A percentile compares a stretch with the other conserved stretches of the same genome.
These are phyloP conservation scores for Excalfactoria chinensis DNA, from an alignment of 2,113 vertebrate genomes.

Conservation along the genomic window DNA sequence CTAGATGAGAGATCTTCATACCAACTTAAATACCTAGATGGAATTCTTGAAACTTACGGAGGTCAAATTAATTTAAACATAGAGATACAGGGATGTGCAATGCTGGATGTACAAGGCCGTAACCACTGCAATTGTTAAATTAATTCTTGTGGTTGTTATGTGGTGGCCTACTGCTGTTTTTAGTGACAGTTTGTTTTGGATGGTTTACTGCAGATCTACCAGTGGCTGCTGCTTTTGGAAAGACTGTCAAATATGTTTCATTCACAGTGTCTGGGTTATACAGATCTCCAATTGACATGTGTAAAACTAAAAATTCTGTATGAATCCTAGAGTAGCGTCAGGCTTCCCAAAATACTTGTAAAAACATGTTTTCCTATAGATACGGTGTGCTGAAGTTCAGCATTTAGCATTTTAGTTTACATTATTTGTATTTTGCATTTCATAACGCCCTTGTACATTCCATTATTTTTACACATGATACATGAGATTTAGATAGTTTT, in stretches of 20 bases:
- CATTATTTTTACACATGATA: not conserved
- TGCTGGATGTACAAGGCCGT: not conserved
- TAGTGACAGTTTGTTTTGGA: constrained; percentile 69
- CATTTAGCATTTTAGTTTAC: not conserved
- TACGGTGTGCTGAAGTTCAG: not conserved
- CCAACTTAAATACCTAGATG: constrained; percentile 56
- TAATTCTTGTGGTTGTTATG: constrained; percentile 66
- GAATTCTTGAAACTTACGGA: constrained; percentile 67
- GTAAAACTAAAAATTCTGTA: constrained; percentile 14
- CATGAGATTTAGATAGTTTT: not conserved
- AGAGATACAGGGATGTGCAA: constrained; percentile 4
- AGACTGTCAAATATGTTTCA: constrained; percentile 56
- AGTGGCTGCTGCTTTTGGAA: constrained; percentile 54
- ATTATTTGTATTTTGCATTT: not conserved
- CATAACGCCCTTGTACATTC: not conserved
- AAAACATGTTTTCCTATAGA: not conserved
- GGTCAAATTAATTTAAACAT: constrained; percentile 57
- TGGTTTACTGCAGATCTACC: constrained; percentile 58
- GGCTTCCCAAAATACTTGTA: constrained; percentile 6
- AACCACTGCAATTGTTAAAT: constrained; percentile 65
- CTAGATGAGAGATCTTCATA: constrained; percentile 67
- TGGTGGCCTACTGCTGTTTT: constrained; percentile 61
- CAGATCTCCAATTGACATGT: constrained; percentile 13
- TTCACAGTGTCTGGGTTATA: constrained; percentile 36
- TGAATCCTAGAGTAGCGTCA: constrained; percentile 2